Base-by-base conservation (phyloP, 1,140 invertebrate species). In the Caenorhabditis latens region DNA sequence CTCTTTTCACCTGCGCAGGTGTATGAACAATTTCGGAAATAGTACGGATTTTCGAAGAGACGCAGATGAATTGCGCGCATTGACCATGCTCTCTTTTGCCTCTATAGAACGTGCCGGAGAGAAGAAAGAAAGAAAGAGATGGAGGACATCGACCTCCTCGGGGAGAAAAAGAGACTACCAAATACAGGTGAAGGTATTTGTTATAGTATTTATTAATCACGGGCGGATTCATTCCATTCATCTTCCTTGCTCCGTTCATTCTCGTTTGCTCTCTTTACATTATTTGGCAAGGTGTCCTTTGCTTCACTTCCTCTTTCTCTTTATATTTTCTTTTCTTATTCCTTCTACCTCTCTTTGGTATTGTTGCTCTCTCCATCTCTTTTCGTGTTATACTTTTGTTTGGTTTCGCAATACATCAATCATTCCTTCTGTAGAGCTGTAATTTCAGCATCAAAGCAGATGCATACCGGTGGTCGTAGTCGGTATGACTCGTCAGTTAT, bases 201-300 rank as follows among this genome's bases (percentile, higher is more conserved):
- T 79, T 79, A 79, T 79, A 32, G 46, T 79, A 14, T 50, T 79
- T 79, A 79, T 79, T 79, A 79, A 50, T 79, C 46, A 53, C 43
- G 71, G 71, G 19, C 16, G 42, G 65, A 48, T 42, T 40, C 32
- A 16, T 67, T 67, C 32, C 40, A 24, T 1, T 67, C 16, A 9
- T 21, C 16, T 58, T 58, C 21, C n/a, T 58, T 21, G n/a, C 57
- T 21, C 19, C 16, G 57, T n/a, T 58, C 57, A 58, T 58, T 46
- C 40, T 71, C 65, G 65, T 71, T 71, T 46, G 65, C 46, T 79
- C 40, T 50, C 46, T 13, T 21, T 75, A 75, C 67, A 75, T 46
- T 79, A 24, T 79, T 79, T 79, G 71, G 71, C 65, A 71, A 71
- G 65, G 65, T 71, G 65, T 48, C 65, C 65, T 46, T 71, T 67